phyloP scores from a whole-genome alignment of 2,113 vertebrate genomes.

The Sorex fumeus region DNA sequence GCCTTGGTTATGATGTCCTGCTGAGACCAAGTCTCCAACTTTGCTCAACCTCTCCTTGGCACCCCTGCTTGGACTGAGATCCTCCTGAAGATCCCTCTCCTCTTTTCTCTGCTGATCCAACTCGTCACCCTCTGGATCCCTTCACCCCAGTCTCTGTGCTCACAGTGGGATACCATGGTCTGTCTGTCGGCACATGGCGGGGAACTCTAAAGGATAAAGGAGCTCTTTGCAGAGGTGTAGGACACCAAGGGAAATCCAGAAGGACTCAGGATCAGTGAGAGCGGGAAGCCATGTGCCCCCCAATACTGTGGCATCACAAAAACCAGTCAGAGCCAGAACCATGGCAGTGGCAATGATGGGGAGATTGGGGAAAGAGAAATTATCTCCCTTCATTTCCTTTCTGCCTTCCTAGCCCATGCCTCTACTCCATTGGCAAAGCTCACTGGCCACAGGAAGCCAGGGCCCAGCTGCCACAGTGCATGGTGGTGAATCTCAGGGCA shows the following conservation, averaged over 20 bases:
- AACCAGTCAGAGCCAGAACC: neutral
- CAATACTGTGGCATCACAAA: neutral
- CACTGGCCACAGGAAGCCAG: neutral
- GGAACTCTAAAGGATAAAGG: neutral
- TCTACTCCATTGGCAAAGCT: no score
- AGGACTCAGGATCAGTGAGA: neutral
- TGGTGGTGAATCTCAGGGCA: rapidly evolving
- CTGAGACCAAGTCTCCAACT: neutral
- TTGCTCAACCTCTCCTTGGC: no score
- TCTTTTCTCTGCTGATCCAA: neutral
- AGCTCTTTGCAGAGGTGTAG: neutral
- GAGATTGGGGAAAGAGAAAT: neutral
- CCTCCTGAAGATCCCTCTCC: neutral
- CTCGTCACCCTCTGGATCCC: neutral
- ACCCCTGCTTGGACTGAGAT: neutral
- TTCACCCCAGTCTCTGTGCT: neutral
- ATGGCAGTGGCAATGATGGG: neutral
- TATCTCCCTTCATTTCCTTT: neutral
- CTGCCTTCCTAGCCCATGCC: neutral
- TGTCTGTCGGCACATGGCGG: no score
- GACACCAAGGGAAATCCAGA: neutral
- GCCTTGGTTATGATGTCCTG: neutral
- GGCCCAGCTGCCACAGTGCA: no score
- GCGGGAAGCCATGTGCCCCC: neutral
- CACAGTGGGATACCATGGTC: neutral